Conservation (phyloP, 23 tunicate genomes). For the Halocynthia aurantium region DNA sequence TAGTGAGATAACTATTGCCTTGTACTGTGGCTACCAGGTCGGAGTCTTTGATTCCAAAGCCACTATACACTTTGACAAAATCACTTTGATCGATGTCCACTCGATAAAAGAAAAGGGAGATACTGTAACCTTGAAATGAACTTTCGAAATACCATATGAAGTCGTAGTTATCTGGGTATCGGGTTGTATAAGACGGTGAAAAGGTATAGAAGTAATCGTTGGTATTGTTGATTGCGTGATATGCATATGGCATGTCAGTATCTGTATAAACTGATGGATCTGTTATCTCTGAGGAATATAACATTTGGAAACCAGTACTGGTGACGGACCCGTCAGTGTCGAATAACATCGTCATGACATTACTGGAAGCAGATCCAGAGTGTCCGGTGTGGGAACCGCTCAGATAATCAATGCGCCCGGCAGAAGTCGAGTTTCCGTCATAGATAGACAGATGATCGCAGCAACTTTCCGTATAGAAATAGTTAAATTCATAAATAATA, state of each 20-base stretch:
- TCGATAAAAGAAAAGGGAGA: too few species aligned
- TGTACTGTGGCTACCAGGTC: too few species aligned
- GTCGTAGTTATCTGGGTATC: constrained; percentile 5
- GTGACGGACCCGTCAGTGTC: not conserved
- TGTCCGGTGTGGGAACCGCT: constrained; percentile 7
- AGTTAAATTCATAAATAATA: constrained; percentile 2
- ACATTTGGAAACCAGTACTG: constrained; percentile 1
- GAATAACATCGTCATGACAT: constrained; percentile 4
- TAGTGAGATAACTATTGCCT: too few species aligned
- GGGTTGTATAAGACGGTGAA: not conserved
- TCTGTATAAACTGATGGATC: not conserved
- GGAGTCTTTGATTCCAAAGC: too few species aligned
- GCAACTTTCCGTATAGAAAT: constrained; percentile 11
- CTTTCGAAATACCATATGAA: constrained; percentile 8
- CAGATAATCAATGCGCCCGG: not conserved
- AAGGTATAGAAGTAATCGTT: not conserved
- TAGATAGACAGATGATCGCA: constrained; percentile 11
- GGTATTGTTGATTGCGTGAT: not conserved
- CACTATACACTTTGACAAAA: too few species aligned
- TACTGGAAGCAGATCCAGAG: not conserved
- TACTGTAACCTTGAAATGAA: too few species aligned
- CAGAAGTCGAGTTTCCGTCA: constrained; percentile 10
- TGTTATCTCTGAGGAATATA: not conserved
- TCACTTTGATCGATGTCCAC: too few species aligned
- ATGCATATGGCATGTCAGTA: not conserved